Base-by-base conservation (phyloP, 2,113 vertebrate species). In the Lontra canadensis region DNA sequence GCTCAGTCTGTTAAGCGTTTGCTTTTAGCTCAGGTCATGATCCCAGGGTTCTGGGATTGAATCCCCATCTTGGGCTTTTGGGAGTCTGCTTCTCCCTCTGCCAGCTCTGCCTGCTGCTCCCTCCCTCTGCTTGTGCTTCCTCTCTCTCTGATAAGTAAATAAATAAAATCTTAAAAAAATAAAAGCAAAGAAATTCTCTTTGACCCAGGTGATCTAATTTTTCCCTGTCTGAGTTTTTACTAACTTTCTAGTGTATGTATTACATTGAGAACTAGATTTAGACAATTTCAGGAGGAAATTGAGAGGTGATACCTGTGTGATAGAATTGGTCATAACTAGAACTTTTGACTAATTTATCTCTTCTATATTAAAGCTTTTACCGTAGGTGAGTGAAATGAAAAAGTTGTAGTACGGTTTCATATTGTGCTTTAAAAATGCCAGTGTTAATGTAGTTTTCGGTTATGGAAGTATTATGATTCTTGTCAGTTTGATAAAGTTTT, bases 401-500 rank as follows among this genome's bases (percentile, higher is more conserved):
- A 61, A 73, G 44, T 86, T 94, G 6, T 59, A 49, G 26, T 93
- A 39, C 2, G 25, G 15, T 80, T 52, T 49, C 3, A 23, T 63
- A 14, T 31, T 55, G 21, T n/a, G 67, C 25, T 93, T 85, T 82
- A 23, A 90, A 88, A 91, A 59, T 90, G 36, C 18, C 49, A 26
- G 39, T 49, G 23, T 39, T 44, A 1, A 1, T 17, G 7, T 42
- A 61, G 52, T 80, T 79, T 96, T 95, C 23, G 96, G 3, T 90
- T 18, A n/a, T 65, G 36, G 42, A 26, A 90, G 26, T 83, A 61
- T 71, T 79, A 0, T 26, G 29, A 6, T 91, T 88, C 23, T 82
- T 86, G 34, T 65, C 10, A 42, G 1, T 93, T 90, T 93, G 86
- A 55, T 93, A 21, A 90, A 57, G 21, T 86, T 96, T 92, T 76